These are phyloP conservation scores for Diaphora mendica DNA, from an alignment of 2,888 invertebrate species.

Conservation along the genomic window DNA sequence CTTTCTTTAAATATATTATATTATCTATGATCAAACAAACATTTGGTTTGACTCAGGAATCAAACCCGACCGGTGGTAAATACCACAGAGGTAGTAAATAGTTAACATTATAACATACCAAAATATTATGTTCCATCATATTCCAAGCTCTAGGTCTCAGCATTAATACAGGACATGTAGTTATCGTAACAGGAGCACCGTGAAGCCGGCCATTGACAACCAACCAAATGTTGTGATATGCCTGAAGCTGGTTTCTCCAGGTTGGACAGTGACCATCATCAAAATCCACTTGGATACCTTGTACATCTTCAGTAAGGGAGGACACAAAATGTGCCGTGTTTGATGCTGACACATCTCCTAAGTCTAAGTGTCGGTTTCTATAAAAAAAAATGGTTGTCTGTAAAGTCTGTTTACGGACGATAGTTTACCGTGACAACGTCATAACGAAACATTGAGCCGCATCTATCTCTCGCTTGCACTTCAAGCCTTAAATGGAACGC, in stretches of 20 bases:
- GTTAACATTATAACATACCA: conserved; percentile 66
- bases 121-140: conserved; percentile 89
- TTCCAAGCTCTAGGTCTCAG: conserved; percentile 91
- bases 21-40: too few relatives aligned
- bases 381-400: too few relatives aligned
- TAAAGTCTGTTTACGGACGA: too few relatives aligned
- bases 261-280: conserved; percentile 92
- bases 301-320: conserved; percentile 85
- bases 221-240: conserved; percentile 87
- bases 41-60: too few relatives aligned
- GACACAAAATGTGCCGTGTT: conserved; percentile 85
- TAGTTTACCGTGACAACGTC: too few relatives aligned
- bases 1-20: too few relatives aligned
- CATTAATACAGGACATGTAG: conserved; percentile 88
- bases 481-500: too few relatives aligned
- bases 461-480: too few relatives aligned
- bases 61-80: background rate
- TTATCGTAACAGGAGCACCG: conserved; percentile 81
- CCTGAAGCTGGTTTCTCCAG: conserved; percentile 89
- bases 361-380: conserved; percentile 87
- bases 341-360: conserved; percentile 89
- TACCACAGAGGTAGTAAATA: background rate
- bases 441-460: too few relatives aligned
- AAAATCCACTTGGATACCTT: conserved; percentile 89
- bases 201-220: conserved; percentile 83